Evolutionary conservation across 2,113 vertebrate genomes (phyloP), one percentile per base, ranked within the genome.

Genomic region (Noturus placidus): DNA sequence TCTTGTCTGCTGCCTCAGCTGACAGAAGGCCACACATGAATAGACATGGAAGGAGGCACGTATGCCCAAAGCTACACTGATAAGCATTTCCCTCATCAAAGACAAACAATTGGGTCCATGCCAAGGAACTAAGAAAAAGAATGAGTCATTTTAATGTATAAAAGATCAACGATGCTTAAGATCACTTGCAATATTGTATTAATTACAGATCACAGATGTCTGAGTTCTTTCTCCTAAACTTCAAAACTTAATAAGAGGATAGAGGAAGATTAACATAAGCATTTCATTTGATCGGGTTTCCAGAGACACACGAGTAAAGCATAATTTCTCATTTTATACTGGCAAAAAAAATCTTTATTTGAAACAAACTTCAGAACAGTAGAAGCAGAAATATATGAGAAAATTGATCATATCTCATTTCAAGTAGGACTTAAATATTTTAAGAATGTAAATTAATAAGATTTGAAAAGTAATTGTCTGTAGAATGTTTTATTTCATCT

Each of bases 41-140:
- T 69, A 78, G 87, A 88, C 57, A 46, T 59, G 86, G 82, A 90
- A 89, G 90, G 90, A 88, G 22, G 89, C 87, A 84, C 72, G 86
- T 82, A 88, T 90, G 90, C 89, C 87, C 2, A 35, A 74, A 83
- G 89, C 87, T 87, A 87, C 69, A 83, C 54, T 84, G 70, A 88
- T 89, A 90, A 90, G 81, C 88, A 92, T 91, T 90, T 91, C 91
- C 74, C 79, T 78, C 79, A 90, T 94, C 92, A 94, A 93, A 94
- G 87, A 88, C 77, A 87, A 79, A 88, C 92, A 91, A 93, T 90
- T 92, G 56, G 35, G 80, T 63, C 78, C 65, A 85, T 78, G 74
- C 77, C 82, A 85, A 67, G 59, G 35, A 83, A 83, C 59, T 56
- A 25, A 63, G 59, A 77, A 54, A 46, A 46, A 83, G 61, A 88